Evolutionary conservation across 2,888 invertebrate genomes (phyloP).

Genomic region (Ellobium chinense): DNA sequence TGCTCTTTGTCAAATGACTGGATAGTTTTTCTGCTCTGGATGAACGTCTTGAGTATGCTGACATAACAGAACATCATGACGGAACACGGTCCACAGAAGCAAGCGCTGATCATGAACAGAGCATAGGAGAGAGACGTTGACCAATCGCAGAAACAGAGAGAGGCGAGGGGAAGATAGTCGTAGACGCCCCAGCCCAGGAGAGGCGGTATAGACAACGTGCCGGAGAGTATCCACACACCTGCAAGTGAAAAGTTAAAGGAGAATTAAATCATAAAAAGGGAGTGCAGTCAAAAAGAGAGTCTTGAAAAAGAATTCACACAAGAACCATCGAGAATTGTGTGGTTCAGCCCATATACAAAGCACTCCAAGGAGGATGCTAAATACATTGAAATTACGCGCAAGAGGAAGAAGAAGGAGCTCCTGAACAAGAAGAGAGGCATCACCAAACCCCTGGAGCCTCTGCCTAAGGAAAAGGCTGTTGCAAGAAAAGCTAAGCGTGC

Average conservation of each 20-base stretch:
- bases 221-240: conserved; percentile 66
- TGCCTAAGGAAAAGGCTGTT: conserved; percentile 46
- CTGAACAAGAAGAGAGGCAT: conserved; percentile 87
- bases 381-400: conserved; percentile 80
- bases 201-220: conserved; percentile 65
- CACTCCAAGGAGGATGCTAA: too few relatives aligned
- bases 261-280: too few relatives aligned
- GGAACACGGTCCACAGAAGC: conserved; percentile 70
- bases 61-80: conserved; percentile 72
- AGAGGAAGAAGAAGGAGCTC: conserved; percentile 58
- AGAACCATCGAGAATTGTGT: too few relatives aligned
- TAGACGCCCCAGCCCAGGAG: conserved; percentile 72
- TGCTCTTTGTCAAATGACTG: too few relatives aligned
- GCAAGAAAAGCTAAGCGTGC: conserved; percentile 40
- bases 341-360: too few relatives aligned
- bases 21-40: conserved; percentile 52
- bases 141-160: conserved; percentile 74
- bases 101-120: conserved; percentile 71
- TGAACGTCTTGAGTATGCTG: conserved; percentile 59
- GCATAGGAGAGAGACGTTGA: conserved; percentile 65
- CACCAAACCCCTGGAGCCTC: conserved; percentile 42
- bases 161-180: conserved; percentile 63
- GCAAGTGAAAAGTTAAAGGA: conserved; percentile 43
- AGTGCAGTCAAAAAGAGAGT: too few relatives aligned
- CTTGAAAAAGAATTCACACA: too few relatives aligned